phyloP scores from a whole-genome alignment of 2,888 invertebrate species.

The Synergus umbraculus region DNA sequence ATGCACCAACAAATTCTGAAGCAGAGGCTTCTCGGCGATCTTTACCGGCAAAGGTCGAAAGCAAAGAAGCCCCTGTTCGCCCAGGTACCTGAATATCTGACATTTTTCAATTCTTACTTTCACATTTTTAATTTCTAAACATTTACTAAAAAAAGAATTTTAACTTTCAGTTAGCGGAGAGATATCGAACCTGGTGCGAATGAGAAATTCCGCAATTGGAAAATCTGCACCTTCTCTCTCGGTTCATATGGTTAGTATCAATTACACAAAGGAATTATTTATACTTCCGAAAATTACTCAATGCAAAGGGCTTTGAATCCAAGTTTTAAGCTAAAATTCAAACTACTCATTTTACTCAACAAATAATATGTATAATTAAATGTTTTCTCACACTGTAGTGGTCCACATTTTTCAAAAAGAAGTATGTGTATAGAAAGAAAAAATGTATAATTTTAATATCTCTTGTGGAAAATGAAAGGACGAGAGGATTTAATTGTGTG shows the following conservation, averaged over 20 bases:
- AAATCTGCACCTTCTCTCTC: slow-evolving; percentile 97
- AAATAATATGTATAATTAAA: no score
- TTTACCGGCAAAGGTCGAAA: slow-evolving; percentile 65
- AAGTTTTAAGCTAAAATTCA: no score
- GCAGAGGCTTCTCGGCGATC: slow-evolving; percentile 60
- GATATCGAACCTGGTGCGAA: slow-evolving; percentile 88
- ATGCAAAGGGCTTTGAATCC: not conserved
- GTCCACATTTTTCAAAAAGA: no score
- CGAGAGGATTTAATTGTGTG: no score
- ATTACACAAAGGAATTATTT: not conserved
- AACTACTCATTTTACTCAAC: no score
- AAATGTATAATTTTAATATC: no score
- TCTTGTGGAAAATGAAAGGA: no score
- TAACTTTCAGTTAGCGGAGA: slow-evolving; percentile 75
- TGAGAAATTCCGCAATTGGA: slow-evolving; percentile 92
- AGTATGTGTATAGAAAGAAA: no score
- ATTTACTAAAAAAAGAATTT: not conserved
- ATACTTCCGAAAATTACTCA: not conserved
- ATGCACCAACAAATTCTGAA: slow-evolving; percentile 65
- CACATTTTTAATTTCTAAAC: not conserved
- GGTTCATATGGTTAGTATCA: slow-evolving; percentile 82
- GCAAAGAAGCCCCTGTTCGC: slow-evolving; percentile 73
- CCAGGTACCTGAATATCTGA: slow-evolving; percentile 61
- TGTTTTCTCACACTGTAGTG: no score
- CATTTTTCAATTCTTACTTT: not conserved